Percentiles rank a stretch among this genome's conserved stretches.
These are phyloP conservation scores for Scolopax mira DNA, from an alignment of 2,113 vertebrate species.

Conservation along the genomic window DNA sequence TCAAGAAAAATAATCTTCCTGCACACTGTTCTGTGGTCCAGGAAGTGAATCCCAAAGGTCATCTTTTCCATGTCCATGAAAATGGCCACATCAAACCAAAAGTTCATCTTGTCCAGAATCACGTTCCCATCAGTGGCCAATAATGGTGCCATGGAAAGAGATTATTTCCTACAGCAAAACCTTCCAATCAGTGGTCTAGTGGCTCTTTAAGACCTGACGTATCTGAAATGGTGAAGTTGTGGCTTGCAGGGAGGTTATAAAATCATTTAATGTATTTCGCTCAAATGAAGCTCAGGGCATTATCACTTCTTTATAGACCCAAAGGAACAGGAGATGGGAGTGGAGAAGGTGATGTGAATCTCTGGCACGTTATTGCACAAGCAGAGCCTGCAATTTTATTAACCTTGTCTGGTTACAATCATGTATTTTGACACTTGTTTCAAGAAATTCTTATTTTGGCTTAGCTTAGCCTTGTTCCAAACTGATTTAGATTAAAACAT, in stretches of 20 bases:
- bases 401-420: not conserved
- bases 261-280: not conserved
- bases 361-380: not conserved
- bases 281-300: not conserved
- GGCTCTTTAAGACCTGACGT: rapidly evolving
- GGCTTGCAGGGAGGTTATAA: not conserved
- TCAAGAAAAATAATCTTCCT: not conserved
- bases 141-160: rapidly evolving
- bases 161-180: not conserved
- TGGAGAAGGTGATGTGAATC: not conserved
- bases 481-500: not conserved
- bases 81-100: not conserved
- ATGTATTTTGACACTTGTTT: not conserved
- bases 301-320: not conserved
- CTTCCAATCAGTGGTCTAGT: not conserved
- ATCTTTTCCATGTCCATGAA: not conserved
- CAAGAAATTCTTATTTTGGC: not conserved
- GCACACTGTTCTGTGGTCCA: rapidly evolving
- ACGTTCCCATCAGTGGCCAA: not conserved
- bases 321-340: not conserved
- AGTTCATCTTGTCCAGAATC: not conserved
- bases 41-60: not conserved
- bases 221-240: not conserved
- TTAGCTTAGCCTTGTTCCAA: not conserved
- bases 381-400: not conserved